Evolutionary conservation across 1,140 invertebrate genomes (phyloP).

Genomic region (Drosophila rufa): DNA sequence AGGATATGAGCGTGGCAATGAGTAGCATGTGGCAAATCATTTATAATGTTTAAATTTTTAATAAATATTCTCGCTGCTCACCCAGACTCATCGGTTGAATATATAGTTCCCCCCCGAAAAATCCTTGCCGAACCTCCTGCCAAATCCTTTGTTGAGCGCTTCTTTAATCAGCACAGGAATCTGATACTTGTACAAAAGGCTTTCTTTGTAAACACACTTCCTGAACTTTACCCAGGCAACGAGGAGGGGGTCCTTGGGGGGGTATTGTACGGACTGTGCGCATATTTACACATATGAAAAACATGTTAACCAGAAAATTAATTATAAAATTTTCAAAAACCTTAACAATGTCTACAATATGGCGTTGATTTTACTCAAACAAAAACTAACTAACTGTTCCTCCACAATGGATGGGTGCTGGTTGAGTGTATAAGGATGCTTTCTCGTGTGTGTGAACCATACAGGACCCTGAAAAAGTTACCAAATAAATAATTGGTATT

Average conservation of each 20-base stretch:
- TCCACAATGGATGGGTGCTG: conserved; percentile 17
- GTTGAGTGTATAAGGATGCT: background rate
- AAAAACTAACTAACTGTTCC: conserved; percentile 70
- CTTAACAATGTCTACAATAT: conserved; percentile 83
- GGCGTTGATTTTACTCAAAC: conserved; percentile 79
- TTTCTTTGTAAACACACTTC: conserved; percentile 82
- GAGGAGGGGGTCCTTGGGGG: background rate
- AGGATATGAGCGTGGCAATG: conserved; percentile 63
- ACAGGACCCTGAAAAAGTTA: conserved; percentile 34
- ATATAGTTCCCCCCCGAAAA: background rate
- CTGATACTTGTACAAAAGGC: conserved; percentile 82
- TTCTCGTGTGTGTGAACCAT: conserved; percentile 14
- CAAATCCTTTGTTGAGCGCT: conserved; percentile 39
- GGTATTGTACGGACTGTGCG: conserved; percentile 72
- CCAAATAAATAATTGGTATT: conserved; percentile 2
- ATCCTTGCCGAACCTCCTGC: background rate
- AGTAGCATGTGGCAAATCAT: conserved; percentile 70
- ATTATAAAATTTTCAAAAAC: conserved; percentile 84
- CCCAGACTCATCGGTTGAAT: conserved; percentile 12
- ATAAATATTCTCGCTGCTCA: conserved; percentile 66
- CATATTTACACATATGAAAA: conserved; percentile 68
- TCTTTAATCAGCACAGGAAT: conserved; percentile 81
- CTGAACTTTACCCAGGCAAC: conserved; percentile 69
- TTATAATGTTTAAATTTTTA: conserved; percentile 80
- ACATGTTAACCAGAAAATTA: conserved; percentile 83